Base-by-base conservation (phyloP, 2,797 vertebrate genomes). In the Nothura maculosa region DNA sequence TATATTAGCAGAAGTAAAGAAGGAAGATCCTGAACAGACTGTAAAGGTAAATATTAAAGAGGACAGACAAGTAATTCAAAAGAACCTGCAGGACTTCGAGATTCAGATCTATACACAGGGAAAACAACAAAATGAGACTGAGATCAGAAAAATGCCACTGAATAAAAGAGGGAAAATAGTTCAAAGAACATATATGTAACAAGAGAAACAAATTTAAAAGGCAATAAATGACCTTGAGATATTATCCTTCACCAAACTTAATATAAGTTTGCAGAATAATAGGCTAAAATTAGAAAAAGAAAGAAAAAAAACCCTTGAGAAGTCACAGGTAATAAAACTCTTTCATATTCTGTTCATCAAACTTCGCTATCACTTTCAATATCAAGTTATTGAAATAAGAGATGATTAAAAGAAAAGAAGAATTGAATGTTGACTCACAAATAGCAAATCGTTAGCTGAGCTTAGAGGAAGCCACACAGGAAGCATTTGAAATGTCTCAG, bases 191-290 rank as follows among this genome's bases (percentile, higher is more conserved):
- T 6, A 57, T 4, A 63, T 22, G 25, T 64, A 93, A 85, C 38
- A 74, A 69, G 34, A 86, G 42, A 94, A 76, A 88, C 25, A 76
- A 62, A 79, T 40, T 15, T 40, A 84, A 88, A 91, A 81, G 63
- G n/a, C 66, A 84, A 0, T 85, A 85, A 64, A 17, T 66, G 55
- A 93, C 60, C 66, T 17, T 81, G 47, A 70, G 84, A 87, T 79
- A 69, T 0, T 30, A 92, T 86, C 63, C 70, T 32, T 18, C 69
- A 9, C 27, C 79, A 80, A 89, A 91, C 40, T 86, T 66, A 15
- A 15, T 30, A 76, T 73, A 93, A 85, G n/a, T 88, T 73, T 88
- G n/a, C 34, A 86, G 75, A 86, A 76, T 54, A 92, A 68, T 6
- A 75, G 36, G 17, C 32, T 12, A 40, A 24, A 73, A 48, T 48